Conservation (phyloP, 1,140 invertebrate genomes). For the Ostrea edulis region DNA sequence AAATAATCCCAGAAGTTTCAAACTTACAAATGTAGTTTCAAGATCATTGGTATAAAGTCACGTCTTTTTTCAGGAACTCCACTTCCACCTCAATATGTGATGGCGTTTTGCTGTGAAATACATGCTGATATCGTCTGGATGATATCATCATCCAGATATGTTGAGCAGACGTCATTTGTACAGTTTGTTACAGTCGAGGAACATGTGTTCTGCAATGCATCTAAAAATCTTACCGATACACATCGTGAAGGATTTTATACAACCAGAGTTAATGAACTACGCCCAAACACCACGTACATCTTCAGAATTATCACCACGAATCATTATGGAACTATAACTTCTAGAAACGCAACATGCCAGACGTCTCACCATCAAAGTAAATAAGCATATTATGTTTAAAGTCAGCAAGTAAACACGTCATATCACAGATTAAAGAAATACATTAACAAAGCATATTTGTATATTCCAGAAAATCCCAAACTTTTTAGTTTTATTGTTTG, state of each 20-base stretch:
- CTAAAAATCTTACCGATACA: background rate
- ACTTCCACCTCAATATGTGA: background rate
- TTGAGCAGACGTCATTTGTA: background rate
- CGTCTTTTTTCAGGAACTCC: background rate
- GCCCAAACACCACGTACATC: background rate
- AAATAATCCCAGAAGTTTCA: background rate
- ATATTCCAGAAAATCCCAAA: background rate
- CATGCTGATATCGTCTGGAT: background rate
- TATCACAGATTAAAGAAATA: background rate
- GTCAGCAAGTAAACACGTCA: background rate
- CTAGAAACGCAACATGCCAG: background rate
- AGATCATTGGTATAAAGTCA: background rate
- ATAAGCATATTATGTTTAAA: background rate
- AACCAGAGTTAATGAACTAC: background rate
- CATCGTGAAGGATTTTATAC: background rate
- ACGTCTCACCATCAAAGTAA: background rate
- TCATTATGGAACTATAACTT: background rate
- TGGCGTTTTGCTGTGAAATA: background rate
- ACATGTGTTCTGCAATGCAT: background rate
- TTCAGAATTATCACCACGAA: background rate
- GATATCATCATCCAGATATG: background rate
- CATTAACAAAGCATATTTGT: background rate
- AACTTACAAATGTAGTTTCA: background rate
- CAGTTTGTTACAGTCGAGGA: background rate
- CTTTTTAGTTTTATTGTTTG: background rate